Percentiles rank a stretch among this genome's conserved stretches.
phyloP scores from a whole-genome alignment of 2,797 vertebrate genomes.

The Danio albolineatus region DNA sequence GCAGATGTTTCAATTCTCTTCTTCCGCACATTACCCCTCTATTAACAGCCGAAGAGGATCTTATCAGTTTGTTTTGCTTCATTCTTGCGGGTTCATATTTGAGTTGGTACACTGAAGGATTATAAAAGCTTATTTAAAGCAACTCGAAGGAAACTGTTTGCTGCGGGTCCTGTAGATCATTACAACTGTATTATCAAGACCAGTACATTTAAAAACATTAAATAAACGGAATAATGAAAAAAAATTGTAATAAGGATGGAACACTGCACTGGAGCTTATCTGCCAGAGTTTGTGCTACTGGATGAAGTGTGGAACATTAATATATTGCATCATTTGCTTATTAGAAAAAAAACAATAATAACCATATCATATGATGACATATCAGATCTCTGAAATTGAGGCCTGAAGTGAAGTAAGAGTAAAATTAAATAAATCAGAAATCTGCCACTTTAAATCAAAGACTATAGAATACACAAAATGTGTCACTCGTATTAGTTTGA shows the following conservation, averaged over 20 bases:
- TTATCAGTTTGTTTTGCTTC: conserved; percentile 44
- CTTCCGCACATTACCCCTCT: conserved; percentile 72
- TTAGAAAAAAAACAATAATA: not conserved
- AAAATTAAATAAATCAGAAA: conserved; percentile 40
- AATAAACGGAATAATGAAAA: not conserved
- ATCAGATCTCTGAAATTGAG: no score
- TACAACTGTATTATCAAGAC: conserved; percentile 10
- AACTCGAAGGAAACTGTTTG: conserved; percentile 38
- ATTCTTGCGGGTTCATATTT: conserved; percentile 48
- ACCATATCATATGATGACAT: no score
- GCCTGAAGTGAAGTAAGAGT: not conserved
- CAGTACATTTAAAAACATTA: conserved; percentile 1
- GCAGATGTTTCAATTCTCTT: conserved; percentile 67
- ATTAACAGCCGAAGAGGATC: conserved; percentile 50
- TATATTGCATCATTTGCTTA: not conserved
- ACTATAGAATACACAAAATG: no score
- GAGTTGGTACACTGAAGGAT: conserved; percentile 27
- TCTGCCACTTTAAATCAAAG: not conserved
- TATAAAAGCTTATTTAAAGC: conserved; percentile 36
- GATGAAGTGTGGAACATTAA: not conserved
- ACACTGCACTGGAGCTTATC: not conserved
- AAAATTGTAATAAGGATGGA: not conserved
- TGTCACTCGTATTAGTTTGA: no score
- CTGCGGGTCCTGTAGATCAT: conserved; percentile 13
- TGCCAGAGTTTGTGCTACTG: not conserved